These are phyloP conservation scores for Champsocephalus esox DNA, from an alignment of 2,797 vertebrate genomes.

Conservation along the genomic window DNA sequence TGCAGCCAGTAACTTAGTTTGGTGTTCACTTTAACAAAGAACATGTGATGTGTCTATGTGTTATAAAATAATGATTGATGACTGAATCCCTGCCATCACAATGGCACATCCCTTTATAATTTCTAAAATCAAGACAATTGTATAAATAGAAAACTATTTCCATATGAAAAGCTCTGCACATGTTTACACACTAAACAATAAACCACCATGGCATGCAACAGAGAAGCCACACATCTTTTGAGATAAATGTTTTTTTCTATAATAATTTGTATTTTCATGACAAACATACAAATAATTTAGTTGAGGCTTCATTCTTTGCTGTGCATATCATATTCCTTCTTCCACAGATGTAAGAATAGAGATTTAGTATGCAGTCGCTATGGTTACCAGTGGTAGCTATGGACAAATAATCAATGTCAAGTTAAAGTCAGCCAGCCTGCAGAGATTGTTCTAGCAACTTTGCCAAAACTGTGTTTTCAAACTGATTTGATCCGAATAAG, in stretches of 20 bases:
- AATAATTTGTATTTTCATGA: background rate
- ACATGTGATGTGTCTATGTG: background rate
- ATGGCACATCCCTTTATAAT: background rate
- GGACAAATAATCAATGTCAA: constrained; percentile 65
- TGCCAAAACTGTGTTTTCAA: constrained; percentile 29
- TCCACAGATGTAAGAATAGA: constrained; percentile 59
- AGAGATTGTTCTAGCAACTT: constrained; percentile 49
- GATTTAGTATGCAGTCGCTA: constrained; percentile 66
- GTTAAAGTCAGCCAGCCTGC: constrained; percentile 67
- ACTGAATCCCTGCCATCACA: background rate
- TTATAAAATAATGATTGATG: background rate
- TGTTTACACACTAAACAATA: background rate
- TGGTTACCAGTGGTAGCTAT: constrained; percentile 66
- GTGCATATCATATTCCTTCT: constrained; percentile 41
- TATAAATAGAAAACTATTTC: background rate
- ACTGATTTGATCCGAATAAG: constrained; percentile 43
- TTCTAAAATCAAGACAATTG: background rate
- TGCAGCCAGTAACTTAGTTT: background rate
- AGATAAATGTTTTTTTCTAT: constrained; percentile 1
- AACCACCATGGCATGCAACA: background rate
- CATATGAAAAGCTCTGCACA: background rate
- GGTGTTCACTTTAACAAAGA: background rate
- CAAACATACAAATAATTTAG: constrained; percentile 7
- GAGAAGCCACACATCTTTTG: background rate
- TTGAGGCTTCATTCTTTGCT: constrained; percentile 15